A percentile compares a stretch with the other conserved stretches of the same genome.
Evolutionary conservation across 2,888 invertebrate genomes (phyloP).

Genomic region (Cryptus armator): DNA sequence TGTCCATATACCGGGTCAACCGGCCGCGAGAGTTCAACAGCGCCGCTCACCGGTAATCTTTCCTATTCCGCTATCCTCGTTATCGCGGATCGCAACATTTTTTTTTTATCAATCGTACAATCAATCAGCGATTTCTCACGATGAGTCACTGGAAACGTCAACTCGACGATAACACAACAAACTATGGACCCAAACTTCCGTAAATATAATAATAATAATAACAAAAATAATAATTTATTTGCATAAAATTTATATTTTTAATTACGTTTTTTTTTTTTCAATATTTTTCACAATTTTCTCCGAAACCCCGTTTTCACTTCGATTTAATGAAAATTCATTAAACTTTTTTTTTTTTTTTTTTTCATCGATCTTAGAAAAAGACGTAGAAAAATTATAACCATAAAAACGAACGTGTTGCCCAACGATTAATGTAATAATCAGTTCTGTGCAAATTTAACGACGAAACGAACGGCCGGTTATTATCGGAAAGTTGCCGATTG

Average conservation of each 20-base stretch:
- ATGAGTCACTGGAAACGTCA: not conserved
- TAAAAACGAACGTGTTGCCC: not conserved
- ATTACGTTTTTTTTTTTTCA: too few species aligned
- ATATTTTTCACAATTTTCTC: too few species aligned
- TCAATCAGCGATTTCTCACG: not conserved
- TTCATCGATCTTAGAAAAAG: not conserved
- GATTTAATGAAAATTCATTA: too few species aligned
- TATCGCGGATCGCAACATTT: not conserved
- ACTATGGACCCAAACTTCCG: too few species aligned
- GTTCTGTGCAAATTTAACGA: not conserved
- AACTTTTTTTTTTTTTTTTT: too few species aligned
- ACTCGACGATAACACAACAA: too few species aligned
- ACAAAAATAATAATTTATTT: too few species aligned
- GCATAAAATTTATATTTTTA: too few species aligned
- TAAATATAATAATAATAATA: too few species aligned
- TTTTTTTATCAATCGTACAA: not conserved
- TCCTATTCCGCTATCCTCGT: not conserved
- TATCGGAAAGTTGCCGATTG: slow-evolving; percentile 17
- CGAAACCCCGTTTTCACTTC: too few species aligned
- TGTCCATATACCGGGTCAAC: slow-evolving; percentile 11
- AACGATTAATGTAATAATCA: not conserved
- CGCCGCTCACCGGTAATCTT: not conserved
- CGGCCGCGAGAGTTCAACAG: slow-evolving; percentile 11
- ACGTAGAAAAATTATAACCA: not conserved
- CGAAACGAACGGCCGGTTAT: not conserved